phyloP scores from a whole-genome alignment of 2,113 vertebrate genomes.

The Indri indri region DNA sequence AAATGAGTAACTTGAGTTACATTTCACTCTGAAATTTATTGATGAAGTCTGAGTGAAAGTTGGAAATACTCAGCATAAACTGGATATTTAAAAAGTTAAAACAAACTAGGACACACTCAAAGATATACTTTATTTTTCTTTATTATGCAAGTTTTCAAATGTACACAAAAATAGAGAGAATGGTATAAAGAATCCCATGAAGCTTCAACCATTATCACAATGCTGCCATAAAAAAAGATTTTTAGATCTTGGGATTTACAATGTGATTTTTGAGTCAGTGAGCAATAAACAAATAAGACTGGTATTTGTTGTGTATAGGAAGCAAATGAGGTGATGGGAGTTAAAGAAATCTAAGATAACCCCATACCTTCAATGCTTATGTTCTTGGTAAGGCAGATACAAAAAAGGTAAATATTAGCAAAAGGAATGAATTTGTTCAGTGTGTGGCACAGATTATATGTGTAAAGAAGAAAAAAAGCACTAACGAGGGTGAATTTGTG shows the following conservation, averaged over 20 bases:
- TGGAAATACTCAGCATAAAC: neutral
- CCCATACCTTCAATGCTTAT: neutral
- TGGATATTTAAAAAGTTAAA: slow-evolving; percentile 32
- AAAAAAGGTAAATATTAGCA: neutral
- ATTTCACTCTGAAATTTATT: neutral
- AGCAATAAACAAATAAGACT: neutral
- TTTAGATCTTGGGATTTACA: slow-evolving; percentile 19
- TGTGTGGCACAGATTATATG: neutral
- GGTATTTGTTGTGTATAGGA: neutral
- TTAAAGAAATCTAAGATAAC: neutral
- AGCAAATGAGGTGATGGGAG: neutral
- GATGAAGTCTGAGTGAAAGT: neutral
- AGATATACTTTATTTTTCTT: neutral
- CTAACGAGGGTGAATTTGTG: neutral
- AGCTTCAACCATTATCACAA: neutral
- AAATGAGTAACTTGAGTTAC: neutral
- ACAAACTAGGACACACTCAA: neutral
- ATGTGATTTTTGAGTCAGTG: neutral
- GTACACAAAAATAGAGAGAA: neutral
- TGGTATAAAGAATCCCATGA: neutral
- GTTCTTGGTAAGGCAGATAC: neutral
- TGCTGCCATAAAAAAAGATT: neutral
- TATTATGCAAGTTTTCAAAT: neutral
- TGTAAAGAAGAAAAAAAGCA: neutral
- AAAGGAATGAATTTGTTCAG: neutral